phyloP scores from a whole-genome alignment of 2,888 invertebrate species.

The Drosophila putrida region DNA sequence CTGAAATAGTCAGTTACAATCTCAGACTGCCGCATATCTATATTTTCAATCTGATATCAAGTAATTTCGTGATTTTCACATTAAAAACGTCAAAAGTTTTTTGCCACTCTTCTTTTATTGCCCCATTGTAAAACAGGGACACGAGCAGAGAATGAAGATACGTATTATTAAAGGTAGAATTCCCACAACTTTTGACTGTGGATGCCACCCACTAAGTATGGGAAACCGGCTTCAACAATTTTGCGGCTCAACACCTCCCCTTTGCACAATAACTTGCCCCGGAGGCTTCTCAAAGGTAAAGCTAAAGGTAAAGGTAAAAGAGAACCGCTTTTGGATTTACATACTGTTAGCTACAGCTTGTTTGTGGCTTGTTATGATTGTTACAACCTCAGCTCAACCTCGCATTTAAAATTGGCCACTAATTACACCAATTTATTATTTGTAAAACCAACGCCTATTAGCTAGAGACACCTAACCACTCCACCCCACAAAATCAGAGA shows the following conservation, averaged over 20 bases:
- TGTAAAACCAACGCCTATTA: constrained; percentile 49
- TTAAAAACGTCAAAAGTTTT: constrained; percentile 47
- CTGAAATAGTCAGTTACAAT: neutral
- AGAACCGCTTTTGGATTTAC: constrained; percentile 33
- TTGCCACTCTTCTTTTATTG: constrained; percentile 55
- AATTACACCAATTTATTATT: constrained; percentile 70
- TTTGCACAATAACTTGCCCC: constrained; percentile 24
- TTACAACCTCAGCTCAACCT: constrained; percentile 28
- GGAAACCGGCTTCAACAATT: constrained; percentile 61
- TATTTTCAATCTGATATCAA: constrained; percentile 33
- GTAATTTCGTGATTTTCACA: constrained; percentile 60
- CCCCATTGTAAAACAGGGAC: constrained; percentile 52
- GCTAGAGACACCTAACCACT: constrained; percentile 9
- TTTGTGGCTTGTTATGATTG: constrained; percentile 43
- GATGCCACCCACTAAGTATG: constrained; percentile 73
- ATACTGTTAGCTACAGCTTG: constrained; percentile 33
- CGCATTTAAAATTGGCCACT: constrained; percentile 61
- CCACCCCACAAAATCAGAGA: constrained; percentile 11
- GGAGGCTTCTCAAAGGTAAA: constrained; percentile 4
- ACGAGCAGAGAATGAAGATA: constrained; percentile 21
- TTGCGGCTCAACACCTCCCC: constrained; percentile 61
- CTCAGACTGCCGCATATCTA: constrained; percentile 24
- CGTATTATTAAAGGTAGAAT: constrained; percentile 34
- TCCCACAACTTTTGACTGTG: constrained; percentile 56
- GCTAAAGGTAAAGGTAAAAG: too few relatives aligned